These are phyloP conservation scores for Mamestra configurata DNA, from an alignment of 1,140 invertebrate species.

Conservation along the genomic window DNA sequence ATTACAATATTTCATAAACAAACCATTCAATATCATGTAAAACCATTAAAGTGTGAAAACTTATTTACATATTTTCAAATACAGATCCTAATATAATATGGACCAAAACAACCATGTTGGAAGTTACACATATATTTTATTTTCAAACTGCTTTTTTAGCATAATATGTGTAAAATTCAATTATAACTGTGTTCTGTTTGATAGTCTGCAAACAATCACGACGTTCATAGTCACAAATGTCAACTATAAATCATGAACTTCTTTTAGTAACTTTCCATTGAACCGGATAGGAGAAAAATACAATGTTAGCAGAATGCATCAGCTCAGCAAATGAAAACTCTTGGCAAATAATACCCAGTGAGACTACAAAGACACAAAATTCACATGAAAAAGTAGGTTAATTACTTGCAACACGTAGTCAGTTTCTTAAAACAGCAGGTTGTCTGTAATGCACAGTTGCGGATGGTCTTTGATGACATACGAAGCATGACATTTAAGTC, in stretches of 20 bases:
- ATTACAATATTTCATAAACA: neutral
- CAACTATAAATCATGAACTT: conserved; percentile 13
- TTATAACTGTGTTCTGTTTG: conserved; percentile 14
- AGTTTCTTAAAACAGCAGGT: conserved; percentile 23
- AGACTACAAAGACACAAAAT: conserved; percentile 31
- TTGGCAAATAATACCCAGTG: neutral
- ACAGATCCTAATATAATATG: neutral
- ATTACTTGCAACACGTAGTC: conserved; percentile 39
- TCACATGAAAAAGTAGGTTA: conserved; percentile 44
- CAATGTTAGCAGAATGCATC: neutral
- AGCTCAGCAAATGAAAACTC: neutral
- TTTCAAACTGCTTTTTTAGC: conserved; percentile 4
- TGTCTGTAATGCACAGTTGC: conserved; percentile 2
- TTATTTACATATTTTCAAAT: neutral
- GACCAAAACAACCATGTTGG: neutral
- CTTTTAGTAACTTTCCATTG: conserved; percentile 15
- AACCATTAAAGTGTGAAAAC: neutral
- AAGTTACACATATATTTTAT: neutral
- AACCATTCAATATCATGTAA: neutral
- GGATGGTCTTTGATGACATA: conserved; percentile 3
- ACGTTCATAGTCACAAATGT: conserved; percentile 7
- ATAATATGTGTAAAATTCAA: neutral
- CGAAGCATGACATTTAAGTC: neutral
- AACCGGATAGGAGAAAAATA: conserved; percentile 10
- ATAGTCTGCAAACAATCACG: conserved; percentile 23